Evolutionary conservation across 2,888 invertebrate species (phyloP), one percentile per base, ranked within the genome.

Genomic region (Drosophila lacicola): DNA sequence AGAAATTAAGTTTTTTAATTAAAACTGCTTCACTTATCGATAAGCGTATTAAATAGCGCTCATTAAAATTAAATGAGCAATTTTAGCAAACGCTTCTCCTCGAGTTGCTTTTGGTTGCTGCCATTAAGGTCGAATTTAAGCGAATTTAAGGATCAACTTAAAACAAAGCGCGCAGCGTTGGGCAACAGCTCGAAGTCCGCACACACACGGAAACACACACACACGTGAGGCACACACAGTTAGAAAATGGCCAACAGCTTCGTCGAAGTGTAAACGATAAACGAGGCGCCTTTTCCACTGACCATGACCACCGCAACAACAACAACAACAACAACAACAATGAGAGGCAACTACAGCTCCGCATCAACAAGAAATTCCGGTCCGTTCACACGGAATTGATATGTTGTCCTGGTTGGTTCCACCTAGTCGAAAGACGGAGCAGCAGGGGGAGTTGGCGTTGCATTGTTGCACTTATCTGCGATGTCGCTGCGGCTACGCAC

Each of bases 351-450:
- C 66, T 60, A 67, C 62, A 69, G 62, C 54, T 67, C 56, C 17
- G 55, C 65, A 70, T 62, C 69, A 71, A 76, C 73, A 70, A 80
- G 82, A 71, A 74, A 77, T 75, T 62, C 61, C 63, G 64, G 74
- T 63, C 66, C 84, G 71, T 55, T 86, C 83, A 85, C 74, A 83
- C 71, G 84, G 85, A 87, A 86, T 86, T 87, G 87, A 87, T 83
- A 81, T 78, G 82, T 71, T 58, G 77, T 71, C 60, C 60, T 60
- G 61, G 68, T 64, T 60, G 42, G 50, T 49, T 58, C 42, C 63
- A 60, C 70, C 17, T 34, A 36, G 55, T 56, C 60, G 55, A 29
- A 13, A 33, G 14, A 11, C 14, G 17, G 21, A 13, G 47, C 11
- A 2, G 10, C 3, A 14, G 34, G 2, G 10, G 11, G 1, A 10